Percentiles rank a stretch among this genome's conserved stretches.
Conservation (phyloP, 2,797 vertebrate species). For the Dryobates pubescens region DNA sequence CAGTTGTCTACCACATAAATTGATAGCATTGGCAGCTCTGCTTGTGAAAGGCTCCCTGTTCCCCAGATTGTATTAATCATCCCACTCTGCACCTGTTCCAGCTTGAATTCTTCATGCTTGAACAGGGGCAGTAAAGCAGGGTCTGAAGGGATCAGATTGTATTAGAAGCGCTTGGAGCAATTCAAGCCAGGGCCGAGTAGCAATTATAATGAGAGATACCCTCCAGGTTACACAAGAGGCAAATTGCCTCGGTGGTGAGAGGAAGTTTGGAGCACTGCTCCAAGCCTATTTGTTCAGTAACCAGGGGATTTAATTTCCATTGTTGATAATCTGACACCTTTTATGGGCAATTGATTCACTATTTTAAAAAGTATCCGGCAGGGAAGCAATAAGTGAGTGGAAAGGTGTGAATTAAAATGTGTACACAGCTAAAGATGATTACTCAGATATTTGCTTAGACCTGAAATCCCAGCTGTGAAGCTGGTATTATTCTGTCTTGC, state of each 20-base stretch:
- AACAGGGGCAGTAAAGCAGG: conserved; percentile 61
- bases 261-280: conserved; percentile 14
- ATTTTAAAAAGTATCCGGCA: conserved; percentile 4
- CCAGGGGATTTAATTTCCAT: conserved; percentile 7
- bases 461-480: background rate
- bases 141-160: conserved; percentile 64
- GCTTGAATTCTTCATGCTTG: conserved; percentile 72
- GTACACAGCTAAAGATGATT: background rate
- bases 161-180: conserved; percentile 59
- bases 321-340: conserved; percentile 40
- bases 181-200: conserved; percentile 36
- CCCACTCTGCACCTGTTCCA: conserved; percentile 69
- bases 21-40: conserved; percentile 68
- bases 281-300: background rate
- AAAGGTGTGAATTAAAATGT: conserved; percentile 60
- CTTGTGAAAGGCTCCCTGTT: conserved; percentile 67
- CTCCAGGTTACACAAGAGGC: conserved; percentile 53
- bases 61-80: conserved; percentile 69
- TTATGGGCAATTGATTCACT: conserved; percentile 29
- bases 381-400: background rate
- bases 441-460: conserved; percentile 32
- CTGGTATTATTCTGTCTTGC: conserved; percentile 8
- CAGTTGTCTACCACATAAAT: conserved; percentile 74
- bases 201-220: conserved; percentile 41
- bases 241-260: background rate